Evolutionary conservation across 2,888 invertebrate species (phyloP).

Genomic region (Alcis repandata): DNA sequence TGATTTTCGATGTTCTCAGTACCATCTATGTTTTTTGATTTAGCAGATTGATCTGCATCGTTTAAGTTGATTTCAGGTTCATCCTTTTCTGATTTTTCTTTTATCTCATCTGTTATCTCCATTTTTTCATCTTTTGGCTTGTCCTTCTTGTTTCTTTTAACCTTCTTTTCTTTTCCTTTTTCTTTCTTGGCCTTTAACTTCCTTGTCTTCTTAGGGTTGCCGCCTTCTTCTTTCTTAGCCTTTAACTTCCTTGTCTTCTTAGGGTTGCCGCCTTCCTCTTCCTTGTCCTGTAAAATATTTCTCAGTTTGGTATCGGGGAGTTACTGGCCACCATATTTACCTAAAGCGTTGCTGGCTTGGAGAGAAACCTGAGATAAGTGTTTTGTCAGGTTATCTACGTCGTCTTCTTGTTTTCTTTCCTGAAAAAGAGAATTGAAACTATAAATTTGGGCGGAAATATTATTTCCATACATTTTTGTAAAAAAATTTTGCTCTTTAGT

Average conservation of each 20-base stretch:
- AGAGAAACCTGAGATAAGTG: slow-evolving; percentile 84
- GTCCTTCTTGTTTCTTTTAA: slow-evolving; percentile 15
- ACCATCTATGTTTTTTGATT: neutral
- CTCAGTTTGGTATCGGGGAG: slow-evolving; percentile 75
- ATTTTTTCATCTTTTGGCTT: slow-evolving; percentile 22
- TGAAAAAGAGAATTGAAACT: slow-evolving; percentile 60
- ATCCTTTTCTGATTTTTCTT: slow-evolving; percentile 1
- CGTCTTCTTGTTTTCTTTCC: slow-evolving; percentile 70
- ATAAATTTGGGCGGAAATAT: neutral
- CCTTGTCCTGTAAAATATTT: slow-evolving; percentile 81
- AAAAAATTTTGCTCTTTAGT: too few relatives aligned
- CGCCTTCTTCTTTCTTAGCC: slow-evolving; percentile 69
- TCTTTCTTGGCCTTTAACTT: slow-evolving; percentile 41
- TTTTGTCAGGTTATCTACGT: slow-evolving; percentile 81
- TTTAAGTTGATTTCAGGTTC: slow-evolving; percentile 13
- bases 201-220: slow-evolving; percentile 55
- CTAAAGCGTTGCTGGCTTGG: slow-evolving; percentile 80
- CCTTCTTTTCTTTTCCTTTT: slow-evolving; percentile 10
- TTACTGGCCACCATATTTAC: slow-evolving; percentile 77
- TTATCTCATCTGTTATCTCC: slow-evolving; percentile 12
- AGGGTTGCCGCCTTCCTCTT: slow-evolving; percentile 65
- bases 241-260: slow-evolving; percentile 51
- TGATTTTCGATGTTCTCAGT: neutral
- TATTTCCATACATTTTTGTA: too few relatives aligned
- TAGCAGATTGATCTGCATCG: slow-evolving; percentile 11